These are phyloP conservation scores for Latrodectus geometricus DNA, from an alignment of 1,140 invertebrate species.

Conservation along the genomic window DNA sequence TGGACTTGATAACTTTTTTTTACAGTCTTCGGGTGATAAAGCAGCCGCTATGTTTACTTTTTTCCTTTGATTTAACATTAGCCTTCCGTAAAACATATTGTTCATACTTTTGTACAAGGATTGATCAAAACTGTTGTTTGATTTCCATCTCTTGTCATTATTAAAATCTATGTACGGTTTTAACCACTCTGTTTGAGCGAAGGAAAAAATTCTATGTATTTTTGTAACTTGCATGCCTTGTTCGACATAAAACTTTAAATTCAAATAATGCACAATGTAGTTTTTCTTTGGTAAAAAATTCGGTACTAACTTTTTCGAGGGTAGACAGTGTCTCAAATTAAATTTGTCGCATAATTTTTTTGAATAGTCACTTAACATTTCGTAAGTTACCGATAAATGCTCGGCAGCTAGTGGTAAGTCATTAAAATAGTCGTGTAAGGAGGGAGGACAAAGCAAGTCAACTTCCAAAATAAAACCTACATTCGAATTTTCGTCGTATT, in stretches of 20 bases:
- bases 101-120: no score
- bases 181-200: not conserved
- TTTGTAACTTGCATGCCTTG: no score
- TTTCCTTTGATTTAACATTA: not conserved
- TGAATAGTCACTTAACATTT: no score
- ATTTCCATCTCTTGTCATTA: not conserved
- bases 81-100: no score
- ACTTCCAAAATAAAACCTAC: no score
- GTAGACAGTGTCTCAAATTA: conserved; percentile 7
- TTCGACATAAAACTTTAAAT: no score
- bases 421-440: not conserved
- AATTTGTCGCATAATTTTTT: conserved; percentile 11
- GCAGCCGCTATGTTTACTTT: not conserved
- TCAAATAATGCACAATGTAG: no score
- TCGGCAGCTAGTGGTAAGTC: conserved; percentile 10
- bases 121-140: no score
- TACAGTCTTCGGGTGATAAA: not conserved
- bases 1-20: not conserved
- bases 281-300: not conserved
- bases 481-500: not conserved
- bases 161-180: not conserved
- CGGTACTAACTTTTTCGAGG: conserved; percentile 2
- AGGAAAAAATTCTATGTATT: not conserved
- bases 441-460: not conserved
- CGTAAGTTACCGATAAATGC: not conserved